Conservation (phyloP, 2,113 vertebrate genomes). For the Bolborhynchus lineola region DNA sequence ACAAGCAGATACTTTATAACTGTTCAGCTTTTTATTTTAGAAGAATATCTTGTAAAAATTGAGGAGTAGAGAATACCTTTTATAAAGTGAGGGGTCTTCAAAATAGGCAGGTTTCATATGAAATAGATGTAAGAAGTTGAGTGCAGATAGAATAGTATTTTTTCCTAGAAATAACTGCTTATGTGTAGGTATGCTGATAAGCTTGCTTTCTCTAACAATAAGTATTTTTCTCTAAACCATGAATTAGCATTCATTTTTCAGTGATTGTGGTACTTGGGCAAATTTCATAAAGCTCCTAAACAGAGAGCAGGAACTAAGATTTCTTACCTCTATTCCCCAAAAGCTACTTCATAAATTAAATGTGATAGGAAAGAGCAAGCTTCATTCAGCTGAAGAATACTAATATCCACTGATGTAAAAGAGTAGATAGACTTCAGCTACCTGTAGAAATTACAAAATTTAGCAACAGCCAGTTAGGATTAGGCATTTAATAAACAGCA, state of each 20-base stretch:
- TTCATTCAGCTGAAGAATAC: neutral
- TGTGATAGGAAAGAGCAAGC: neutral
- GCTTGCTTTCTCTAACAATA: neutral
- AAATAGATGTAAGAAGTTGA: neutral
- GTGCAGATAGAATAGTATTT: neutral
- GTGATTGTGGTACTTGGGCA: neutral
- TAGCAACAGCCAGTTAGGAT: neutral
- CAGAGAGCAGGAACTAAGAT: neutral
- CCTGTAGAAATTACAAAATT: neutral
- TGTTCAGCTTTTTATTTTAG: neutral
- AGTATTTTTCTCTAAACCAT: neutral
- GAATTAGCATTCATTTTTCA: neutral
- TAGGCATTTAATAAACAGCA: neutral
- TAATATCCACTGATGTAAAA: neutral
- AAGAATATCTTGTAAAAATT: neutral
- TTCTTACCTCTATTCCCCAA: neutral
- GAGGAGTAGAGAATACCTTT: neutral
- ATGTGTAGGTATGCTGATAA: neutral
- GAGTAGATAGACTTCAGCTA: neutral
- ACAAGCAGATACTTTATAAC: conserved; percentile 44
- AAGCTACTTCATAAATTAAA: neutral
- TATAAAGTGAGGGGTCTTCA: neutral
- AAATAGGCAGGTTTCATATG: neutral
- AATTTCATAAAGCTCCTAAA: neutral
- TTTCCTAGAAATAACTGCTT: neutral